Evolutionary conservation across 2,888 invertebrate genomes (phyloP), one percentile per base, ranked within the genome.

Genomic region (Clepsis dumicolana): DNA sequence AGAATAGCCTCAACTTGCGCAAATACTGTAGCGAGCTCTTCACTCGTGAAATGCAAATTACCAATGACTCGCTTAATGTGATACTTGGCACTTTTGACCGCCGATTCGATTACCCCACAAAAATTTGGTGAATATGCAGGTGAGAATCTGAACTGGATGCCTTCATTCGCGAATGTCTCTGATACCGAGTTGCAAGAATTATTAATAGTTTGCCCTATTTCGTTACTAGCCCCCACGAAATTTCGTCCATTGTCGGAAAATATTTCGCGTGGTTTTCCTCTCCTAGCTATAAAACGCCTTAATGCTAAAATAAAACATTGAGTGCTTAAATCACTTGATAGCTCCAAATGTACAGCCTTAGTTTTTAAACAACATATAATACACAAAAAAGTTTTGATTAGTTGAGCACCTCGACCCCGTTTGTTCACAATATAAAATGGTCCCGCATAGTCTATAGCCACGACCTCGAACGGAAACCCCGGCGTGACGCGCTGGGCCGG

Each of bases 231-330:
- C 0, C 73, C 72, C 0, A 73, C 71, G 61, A 72, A 72, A 52
- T 74, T 74, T 16, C 48, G 66, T 2, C 72, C 75, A 21, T 74
- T 74, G 27, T 74, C 74, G 16, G 70, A 75, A 54, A 32, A 63
- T 8, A 75, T 71, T 0, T 44, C 18, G 38, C 14, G 2, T 4
- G 72, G 73, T 50, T 69, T 73, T 4, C 74, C 73, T 59, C 73
- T 56, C 5, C 73, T 29, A 4, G 72, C 65, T 12, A 75, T 68
- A 48, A 75, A 74, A 38, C 73, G 35, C 0, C 66, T 59, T 0
- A 73, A 27, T 24, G 66, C 65, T n/a, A 60, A 48, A 44, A 74
- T 65, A 32, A 72, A 72, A 10, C 70, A 65, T 12, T 70, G 25
- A 2, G 59, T 64, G 27, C 56, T 68, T 1, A 72, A 67, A 29